phyloP scores from a whole-genome alignment of 2,888 invertebrate genomes.

The Drosophila stalkeri region DNA sequence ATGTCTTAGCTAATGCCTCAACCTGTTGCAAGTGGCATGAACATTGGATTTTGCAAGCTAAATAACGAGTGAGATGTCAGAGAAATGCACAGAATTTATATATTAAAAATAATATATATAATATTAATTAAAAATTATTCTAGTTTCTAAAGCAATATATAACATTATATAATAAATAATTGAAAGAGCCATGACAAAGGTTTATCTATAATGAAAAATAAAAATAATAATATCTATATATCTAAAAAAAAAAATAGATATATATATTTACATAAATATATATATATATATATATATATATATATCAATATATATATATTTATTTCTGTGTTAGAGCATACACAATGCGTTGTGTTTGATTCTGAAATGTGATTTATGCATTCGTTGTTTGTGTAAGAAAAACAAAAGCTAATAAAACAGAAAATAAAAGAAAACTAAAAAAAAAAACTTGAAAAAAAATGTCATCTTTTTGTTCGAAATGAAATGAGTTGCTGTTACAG shows the following conservation, averaged over 20 bases:
- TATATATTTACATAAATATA: too few relatives aligned
- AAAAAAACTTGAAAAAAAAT: slow-evolving; percentile 41
- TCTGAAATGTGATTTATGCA: slow-evolving; percentile 13
- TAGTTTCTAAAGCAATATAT: too few relatives aligned
- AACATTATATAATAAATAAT: too few relatives aligned
- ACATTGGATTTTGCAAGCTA: not conserved
- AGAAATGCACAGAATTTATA: not conserved
- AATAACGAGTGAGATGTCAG: not conserved
- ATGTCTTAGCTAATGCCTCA: slow-evolving; percentile 34
- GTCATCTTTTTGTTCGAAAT: slow-evolving; percentile 59
- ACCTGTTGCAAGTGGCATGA: slow-evolving; percentile 28
- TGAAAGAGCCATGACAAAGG: too few relatives aligned
- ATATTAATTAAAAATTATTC: too few relatives aligned
- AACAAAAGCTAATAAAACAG: slow-evolving; percentile 3
- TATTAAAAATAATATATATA: too few relatives aligned
- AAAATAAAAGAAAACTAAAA: slow-evolving; percentile 31
- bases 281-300: not conserved
- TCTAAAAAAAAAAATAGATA: too few relatives aligned
- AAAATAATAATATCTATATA: too few relatives aligned
- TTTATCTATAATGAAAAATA: too few relatives aligned
- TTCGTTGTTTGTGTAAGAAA: slow-evolving; percentile 10
- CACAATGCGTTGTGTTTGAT: slow-evolving; percentile 9
- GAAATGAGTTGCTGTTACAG: slow-evolving; percentile 57
- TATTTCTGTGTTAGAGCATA: slow-evolving; percentile 3
- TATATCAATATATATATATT: too few relatives aligned